Percentiles rank a stretch among this genome's conserved stretches.
These are phyloP conservation scores for Cryptops parisi DNA, from an alignment of 2,888 invertebrate genomes.

Conservation along the genomic window DNA sequence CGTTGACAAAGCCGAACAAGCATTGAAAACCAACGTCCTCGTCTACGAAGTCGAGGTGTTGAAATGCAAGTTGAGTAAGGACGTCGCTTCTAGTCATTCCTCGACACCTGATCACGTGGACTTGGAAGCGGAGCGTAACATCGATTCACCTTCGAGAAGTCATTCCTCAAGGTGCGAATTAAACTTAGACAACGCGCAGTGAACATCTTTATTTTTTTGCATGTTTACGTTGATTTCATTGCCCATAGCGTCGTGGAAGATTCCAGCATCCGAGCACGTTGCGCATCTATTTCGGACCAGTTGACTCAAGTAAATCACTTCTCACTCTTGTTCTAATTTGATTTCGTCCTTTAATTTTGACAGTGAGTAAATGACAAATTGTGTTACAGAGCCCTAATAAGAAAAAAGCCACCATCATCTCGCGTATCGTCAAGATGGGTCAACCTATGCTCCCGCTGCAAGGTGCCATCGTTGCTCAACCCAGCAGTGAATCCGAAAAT, in stretches of 20 bases:
- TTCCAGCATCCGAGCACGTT: conserved; percentile 12
- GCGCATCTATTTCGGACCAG: conserved; percentile 17
- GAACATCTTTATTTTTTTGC: not conserved
- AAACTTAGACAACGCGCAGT: too few species aligned
- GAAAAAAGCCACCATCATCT: conserved; percentile 18
- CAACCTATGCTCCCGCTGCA: conserved; percentile 18
- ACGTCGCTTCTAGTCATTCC: not conserved
- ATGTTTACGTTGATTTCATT: not conserved
- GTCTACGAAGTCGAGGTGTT: not conserved
- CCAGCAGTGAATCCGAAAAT: conserved; percentile 16
- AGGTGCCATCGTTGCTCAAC: conserved; percentile 11
- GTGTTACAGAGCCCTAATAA: conserved; percentile 6
- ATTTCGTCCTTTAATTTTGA: not conserved
- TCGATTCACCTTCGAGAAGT: too few species aligned
- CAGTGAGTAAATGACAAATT: too few species aligned
- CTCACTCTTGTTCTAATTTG: not conserved
- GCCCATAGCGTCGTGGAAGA: conserved; percentile 11
- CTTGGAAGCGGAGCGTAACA: too few species aligned
- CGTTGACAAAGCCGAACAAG: not conserved
- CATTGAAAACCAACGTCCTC: not conserved
- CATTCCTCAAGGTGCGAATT: too few species aligned
- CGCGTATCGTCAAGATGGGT: conserved; percentile 18
- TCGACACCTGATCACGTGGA: not conserved
- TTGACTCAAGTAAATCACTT: conserved; percentile 13
- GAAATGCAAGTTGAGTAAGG: not conserved